Percentiles rank a stretch among this genome's conserved stretches.
Evolutionary conservation across 37 sponge, comb jelly and placozoan genomes (phyloP).

Genomic region (Ephydatia muelleri): DNA sequence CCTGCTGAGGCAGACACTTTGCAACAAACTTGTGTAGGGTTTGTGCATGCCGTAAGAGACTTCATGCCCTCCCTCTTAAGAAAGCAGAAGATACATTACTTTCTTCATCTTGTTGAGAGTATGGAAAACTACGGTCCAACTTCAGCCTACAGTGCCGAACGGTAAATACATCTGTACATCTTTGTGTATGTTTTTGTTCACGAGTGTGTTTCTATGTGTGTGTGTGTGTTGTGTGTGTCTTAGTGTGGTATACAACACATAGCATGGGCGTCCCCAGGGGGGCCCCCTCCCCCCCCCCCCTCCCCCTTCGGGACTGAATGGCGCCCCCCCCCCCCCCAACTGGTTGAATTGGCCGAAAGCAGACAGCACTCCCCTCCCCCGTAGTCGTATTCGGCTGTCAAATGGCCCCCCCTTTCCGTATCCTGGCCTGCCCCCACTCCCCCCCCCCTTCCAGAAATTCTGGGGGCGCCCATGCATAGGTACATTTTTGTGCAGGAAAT

Average conservation of each 20-base stretch:
- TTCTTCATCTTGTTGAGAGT: not conserved
- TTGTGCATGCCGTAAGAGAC: not conserved
- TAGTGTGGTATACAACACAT: constrained; percentile 1
- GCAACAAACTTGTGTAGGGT: not conserved
- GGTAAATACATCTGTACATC: not conserved
- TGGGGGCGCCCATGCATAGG: not conserved
- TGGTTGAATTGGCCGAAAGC: not conserved
- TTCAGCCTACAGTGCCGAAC: not conserved
- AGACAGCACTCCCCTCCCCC: not conserved
- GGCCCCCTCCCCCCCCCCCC: not conserved
- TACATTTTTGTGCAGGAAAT: not conserved
- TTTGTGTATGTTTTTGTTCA: not conserved
- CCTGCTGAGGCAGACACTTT: constrained; percentile 1
- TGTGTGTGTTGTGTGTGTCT: not conserved
- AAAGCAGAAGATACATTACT: not conserved
- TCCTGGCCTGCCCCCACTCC: not conserved
- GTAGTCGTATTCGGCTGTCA: not conserved
- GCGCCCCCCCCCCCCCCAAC: not conserved
- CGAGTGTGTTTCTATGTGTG: not conserved
- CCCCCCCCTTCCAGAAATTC: not conserved
- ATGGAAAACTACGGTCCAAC: not conserved
- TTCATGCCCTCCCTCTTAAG: not conserved
- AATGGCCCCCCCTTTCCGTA: not conserved
- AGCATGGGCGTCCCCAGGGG: not conserved
- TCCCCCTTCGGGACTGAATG: not conserved